Conservation (phyloP, 2,113 vertebrate genomes). For the Eupsittula cactorum region DNA sequence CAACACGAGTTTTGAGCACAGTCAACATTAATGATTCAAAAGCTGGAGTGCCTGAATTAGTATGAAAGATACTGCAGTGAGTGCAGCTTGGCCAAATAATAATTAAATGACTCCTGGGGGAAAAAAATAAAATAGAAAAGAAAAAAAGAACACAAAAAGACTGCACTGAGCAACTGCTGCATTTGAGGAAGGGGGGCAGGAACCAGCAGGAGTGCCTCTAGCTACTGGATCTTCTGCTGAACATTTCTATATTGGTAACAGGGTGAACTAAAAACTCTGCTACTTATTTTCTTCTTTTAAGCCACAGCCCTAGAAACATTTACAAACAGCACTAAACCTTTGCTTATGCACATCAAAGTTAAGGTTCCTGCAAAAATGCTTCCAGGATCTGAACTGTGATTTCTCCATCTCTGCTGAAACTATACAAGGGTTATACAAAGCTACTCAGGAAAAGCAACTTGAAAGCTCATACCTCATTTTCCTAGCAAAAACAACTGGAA, state of each 20-base stretch:
- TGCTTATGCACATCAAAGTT: not conserved
- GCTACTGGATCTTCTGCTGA: not conserved
- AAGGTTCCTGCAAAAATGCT: not conserved
- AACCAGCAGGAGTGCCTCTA: not conserved
- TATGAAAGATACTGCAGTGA: slow-evolving; percentile 9
- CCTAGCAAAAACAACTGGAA: not conserved
- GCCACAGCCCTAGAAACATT: not conserved
- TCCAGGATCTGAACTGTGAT: not conserved
- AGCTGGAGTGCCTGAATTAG: slow-evolving; percentile 15
- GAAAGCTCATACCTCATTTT: not conserved
- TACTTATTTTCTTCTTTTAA: not conserved
- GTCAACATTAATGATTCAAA: slow-evolving; percentile 31
- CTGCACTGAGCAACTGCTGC: not conserved
- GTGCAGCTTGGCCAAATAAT: slow-evolving; percentile 9
- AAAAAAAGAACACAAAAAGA: not conserved
- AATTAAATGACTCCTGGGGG: not conserved
- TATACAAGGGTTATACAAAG: not conserved
- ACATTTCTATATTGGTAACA: not conserved
- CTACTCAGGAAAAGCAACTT: not conserved
- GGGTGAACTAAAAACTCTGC: not conserved
- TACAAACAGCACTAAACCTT: not conserved
- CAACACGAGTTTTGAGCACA: not conserved
- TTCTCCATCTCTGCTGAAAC: not conserved
- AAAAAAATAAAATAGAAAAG: not conserved
- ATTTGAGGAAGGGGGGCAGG: not conserved